Conservation (phyloP, 2,797 vertebrate species). For the Chloroceryle amazona region DNA sequence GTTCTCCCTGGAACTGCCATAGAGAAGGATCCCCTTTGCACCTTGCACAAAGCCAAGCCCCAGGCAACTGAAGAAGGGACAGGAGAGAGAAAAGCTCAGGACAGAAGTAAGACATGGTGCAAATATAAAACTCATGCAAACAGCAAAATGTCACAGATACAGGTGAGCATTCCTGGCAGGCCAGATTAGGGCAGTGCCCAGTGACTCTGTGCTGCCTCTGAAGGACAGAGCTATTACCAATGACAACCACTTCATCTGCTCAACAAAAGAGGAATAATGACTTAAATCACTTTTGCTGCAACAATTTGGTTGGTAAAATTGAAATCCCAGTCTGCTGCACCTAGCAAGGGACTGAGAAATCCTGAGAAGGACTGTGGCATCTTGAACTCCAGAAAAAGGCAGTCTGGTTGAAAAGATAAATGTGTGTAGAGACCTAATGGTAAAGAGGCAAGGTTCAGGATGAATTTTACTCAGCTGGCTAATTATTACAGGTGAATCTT, state of each 20-base stretch:
- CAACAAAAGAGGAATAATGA: not conserved
- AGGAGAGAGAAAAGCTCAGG: not conserved
- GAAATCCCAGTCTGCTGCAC: not conserved
- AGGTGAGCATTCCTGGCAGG: not conserved
- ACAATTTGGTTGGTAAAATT: not conserved
- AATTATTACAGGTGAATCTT: not conserved
- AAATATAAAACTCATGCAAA: not conserved
- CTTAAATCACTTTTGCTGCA: not conserved
- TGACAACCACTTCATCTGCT: no score
- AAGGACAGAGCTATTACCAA: not conserved
- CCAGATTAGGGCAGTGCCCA: not conserved
- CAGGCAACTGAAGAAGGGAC: not conserved
- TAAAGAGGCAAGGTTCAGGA: not conserved
- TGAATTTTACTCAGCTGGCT: not conserved
- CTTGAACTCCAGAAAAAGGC: not conserved
- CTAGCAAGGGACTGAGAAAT: not conserved
- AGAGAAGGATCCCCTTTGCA: fast-evolving
- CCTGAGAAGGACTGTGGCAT: not conserved
- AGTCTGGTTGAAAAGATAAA: not conserved
- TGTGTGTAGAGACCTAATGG: not conserved
- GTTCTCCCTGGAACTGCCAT: not conserved
- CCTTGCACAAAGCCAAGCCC: not conserved
- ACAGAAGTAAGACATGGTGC: not conserved
- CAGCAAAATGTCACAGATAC: not conserved
- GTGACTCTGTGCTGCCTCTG: not conserved